Conservation (phyloP, 1,140 invertebrate species). For the Lanistes nyassanus region DNA sequence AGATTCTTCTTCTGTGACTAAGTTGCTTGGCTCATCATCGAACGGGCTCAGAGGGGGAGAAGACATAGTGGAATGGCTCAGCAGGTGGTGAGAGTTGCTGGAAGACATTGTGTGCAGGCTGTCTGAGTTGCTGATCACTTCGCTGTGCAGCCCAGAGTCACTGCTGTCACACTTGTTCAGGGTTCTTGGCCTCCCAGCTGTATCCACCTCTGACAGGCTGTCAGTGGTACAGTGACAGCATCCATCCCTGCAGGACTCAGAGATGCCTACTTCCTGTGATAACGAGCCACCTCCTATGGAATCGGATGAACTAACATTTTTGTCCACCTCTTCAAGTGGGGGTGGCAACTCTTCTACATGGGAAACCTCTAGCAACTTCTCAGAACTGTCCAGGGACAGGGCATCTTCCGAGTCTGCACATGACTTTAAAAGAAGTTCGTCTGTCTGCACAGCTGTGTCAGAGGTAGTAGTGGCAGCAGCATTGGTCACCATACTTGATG, state of each 20-base stretch:
- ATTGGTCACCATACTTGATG: neutral
- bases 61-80: neutral
- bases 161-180: constrained; percentile 59
- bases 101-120: constrained; percentile 38
- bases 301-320: too few relatives aligned
- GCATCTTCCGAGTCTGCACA: constrained; percentile 1
- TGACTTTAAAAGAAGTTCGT: constrained; percentile 23
- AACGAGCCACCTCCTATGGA: too few relatives aligned
- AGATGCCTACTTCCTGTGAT: too few relatives aligned
- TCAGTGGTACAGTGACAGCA: constrained; percentile 2
- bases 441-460: constrained; percentile 22
- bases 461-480: neutral
- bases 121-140: constrained; percentile 55
- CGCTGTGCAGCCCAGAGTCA: constrained; percentile 61
- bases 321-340: too few relatives aligned
- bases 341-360: too few relatives aligned
- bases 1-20: neutral
- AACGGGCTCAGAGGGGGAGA: constrained; percentile 6
- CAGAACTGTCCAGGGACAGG: neutral
- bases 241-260: neutral
- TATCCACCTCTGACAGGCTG: neutral
- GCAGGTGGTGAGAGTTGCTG: constrained; percentile 29
- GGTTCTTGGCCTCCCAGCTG: constrained; percentile 38
- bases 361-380: neutral
- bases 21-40: neutral